These are phyloP conservation scores for Lycorma delicatula DNA, from an alignment of 1,140 invertebrate species.

Conservation along the genomic window DNA sequence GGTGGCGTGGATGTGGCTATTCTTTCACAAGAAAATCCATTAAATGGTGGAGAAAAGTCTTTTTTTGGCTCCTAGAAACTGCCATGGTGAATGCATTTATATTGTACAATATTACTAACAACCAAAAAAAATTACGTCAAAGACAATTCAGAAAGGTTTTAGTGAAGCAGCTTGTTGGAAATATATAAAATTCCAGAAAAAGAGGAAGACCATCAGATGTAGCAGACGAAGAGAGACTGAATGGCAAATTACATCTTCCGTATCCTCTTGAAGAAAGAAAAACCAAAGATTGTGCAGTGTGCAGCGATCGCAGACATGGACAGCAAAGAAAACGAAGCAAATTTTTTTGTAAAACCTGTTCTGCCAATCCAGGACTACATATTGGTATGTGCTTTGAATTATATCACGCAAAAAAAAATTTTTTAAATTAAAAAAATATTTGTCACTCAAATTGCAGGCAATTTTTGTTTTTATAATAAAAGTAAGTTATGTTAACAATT, in stretches of 20 bases:
- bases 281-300: slow-evolving; percentile 10
- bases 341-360: slow-evolving; percentile 1
- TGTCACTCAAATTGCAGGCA: too few species aligned
- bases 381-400: background rate
- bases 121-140: background rate
- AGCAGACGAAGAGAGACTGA: background rate
- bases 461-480: background rate
- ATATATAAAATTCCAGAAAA: background rate
- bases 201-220: background rate
- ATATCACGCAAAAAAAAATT: slow-evolving; percentile 1
- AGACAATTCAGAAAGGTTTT: background rate
- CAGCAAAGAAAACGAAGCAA: background rate
- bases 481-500: too few species aligned
- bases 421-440: too few species aligned
- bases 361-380: background rate
- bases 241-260: background rate
- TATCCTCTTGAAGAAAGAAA: background rate
- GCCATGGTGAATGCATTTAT: background rate
- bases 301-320: background rate
- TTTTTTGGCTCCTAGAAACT: slow-evolving; percentile 6
- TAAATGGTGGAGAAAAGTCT: slow-evolving; percentile 14
- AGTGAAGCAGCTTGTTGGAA: background rate
- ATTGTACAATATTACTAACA: background rate
- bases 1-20: slow-evolving; percentile 3
- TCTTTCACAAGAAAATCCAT: background rate